Base-by-base conservation (phyloP, 2,888 invertebrate species). In the Aphidius colemani region DNA sequence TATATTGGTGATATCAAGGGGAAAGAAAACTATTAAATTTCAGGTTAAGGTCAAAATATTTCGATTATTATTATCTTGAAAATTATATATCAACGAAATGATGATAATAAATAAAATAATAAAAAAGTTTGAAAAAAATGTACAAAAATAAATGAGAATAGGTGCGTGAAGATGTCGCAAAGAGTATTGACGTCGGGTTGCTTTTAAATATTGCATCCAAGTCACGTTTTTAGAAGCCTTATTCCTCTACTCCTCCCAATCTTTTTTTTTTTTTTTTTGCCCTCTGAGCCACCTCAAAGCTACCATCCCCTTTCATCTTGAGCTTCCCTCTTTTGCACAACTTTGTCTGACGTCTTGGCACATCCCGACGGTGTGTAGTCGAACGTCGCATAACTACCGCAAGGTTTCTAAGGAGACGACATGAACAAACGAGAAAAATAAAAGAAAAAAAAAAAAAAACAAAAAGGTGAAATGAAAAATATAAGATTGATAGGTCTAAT, bases 161-260 rank as follows among this genome's bases (percentile, higher is more conserved):
- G 50, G 45, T 56, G 69, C 72, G 73, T 71, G 66, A 72, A 69
- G 66, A 67, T 68, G 71, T 73, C 72, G 72, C 73, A 64, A 65
- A 68, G 75, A 80, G 79, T 79, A 80, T 79, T 79, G 80, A 80
- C 79, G 80, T 77, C 73, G 74, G 68, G 72, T 66, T 70, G 75
- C 76, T 79, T 78, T 79, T 78, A 79, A 80, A 81, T 79, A 81
- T 80, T 80, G 77, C 76, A 81, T 74, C 77, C 81, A 75, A 80
- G 81, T 81, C 81, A 81, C 81, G 81, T 81, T 75, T 30, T 66
- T 72, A 72, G 74, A 75, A 75, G 73, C 78, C 67, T 66, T 64
- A 67, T 66, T 30, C 63, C 64, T 64, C 13, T 18, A 18, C 13
- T 2, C 64, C 65, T 63, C 66, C 60, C 51, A 60, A 53, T 50